Evolutionary conservation across 2,797 vertebrate species (phyloP).

Genomic region (Streptopelia turtur): DNA sequence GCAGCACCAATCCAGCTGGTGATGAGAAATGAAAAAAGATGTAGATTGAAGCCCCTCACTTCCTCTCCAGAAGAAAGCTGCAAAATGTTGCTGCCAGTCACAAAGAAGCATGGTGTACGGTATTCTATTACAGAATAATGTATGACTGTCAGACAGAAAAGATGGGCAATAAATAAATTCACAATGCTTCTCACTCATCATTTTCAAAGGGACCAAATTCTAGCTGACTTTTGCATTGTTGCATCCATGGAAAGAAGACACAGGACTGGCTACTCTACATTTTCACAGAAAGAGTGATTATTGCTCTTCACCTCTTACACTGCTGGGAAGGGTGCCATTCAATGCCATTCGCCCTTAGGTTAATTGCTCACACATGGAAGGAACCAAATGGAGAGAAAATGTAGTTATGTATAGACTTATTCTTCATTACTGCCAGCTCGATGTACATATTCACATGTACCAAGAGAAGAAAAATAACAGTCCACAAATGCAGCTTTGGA

Average conservation of each 20-base stretch:
- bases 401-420: too few relatives aligned
- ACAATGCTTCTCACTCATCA: not conserved
- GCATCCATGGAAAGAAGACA: not conserved
- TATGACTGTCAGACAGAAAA: not conserved
- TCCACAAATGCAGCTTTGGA: not conserved
- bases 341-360: not conserved
- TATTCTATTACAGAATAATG: not conserved
- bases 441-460: not conserved
- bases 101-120: not conserved
- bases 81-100: not conserved
- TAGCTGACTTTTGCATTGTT: not conserved
- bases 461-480: not conserved
- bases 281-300: not conserved
- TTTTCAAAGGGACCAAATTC: not conserved
- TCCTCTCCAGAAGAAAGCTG: not conserved
- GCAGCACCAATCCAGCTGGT: not conserved
- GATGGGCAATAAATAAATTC: not conserved
- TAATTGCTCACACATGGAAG: not conserved
- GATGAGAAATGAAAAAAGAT: not conserved
- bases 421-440: not conserved
- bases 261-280: rapidly evolving
- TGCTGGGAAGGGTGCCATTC: not conserved
- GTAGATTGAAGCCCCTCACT: not conserved
- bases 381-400: not conserved
- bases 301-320: not conserved